Conservation (phyloP, 2,797 vertebrate genomes). For the Psittacula derbiana region DNA sequence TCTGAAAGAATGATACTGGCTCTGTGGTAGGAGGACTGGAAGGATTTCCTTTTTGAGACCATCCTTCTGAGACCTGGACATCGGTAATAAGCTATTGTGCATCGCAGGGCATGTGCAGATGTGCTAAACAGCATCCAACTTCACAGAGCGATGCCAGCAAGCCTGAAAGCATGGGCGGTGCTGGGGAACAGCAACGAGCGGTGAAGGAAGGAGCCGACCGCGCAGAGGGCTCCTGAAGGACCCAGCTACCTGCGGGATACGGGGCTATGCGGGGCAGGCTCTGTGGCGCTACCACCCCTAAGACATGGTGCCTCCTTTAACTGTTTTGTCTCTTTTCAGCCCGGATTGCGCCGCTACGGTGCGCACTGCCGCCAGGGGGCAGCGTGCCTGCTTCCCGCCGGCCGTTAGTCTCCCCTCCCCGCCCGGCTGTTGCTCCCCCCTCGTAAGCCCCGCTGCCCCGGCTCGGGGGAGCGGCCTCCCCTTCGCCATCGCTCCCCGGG, state of each 20-base stretch:
- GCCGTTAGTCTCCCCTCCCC: too few relatives aligned
- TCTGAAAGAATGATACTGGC: not conserved
- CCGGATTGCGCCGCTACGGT: not conserved
- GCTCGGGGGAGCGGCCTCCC: not conserved
- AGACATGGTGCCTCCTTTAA: fast-evolving
- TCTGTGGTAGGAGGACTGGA: not conserved
- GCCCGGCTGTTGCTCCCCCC: too few relatives aligned
- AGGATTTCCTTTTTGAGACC: not conserved
- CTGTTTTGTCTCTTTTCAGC: not conserved
- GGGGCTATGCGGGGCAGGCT: not conserved
- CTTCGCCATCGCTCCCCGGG: not conserved
- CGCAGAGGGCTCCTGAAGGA: not conserved
- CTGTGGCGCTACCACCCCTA: fast-evolving
- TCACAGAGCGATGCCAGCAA: fast-evolving
- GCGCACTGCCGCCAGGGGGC: not conserved
- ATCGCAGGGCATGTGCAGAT: not conserved
- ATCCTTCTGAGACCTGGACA: not conserved
- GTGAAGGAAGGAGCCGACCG: not conserved
- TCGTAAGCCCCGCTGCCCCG: not conserved
- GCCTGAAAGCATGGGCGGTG: fast-evolving
- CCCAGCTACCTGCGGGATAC: not conserved
- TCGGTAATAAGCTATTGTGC: not conserved
- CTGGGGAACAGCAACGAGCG: not conserved
- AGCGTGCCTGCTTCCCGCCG: too few relatives aligned
- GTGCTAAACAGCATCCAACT: not conserved